Percentiles rank a stretch among this genome's conserved stretches.
These are phyloP conservation scores for Poeciliopsis prolifica DNA, from an alignment of 2,113 vertebrate species.

Conservation along the genomic window DNA sequence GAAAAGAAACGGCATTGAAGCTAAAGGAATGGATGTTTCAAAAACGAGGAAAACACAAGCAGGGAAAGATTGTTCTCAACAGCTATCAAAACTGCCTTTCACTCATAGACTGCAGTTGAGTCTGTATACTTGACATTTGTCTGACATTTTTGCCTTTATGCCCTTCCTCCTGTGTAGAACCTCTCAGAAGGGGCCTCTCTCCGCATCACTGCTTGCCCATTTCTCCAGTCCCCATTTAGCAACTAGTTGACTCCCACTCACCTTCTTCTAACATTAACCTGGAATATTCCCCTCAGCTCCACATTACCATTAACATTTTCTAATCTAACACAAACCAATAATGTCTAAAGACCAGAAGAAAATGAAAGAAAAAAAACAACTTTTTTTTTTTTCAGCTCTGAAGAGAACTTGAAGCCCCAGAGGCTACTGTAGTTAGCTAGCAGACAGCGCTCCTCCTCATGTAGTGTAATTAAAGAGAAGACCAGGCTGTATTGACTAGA, in stretches of 20 bases:
- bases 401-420: slow-evolving; percentile 49
- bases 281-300: slow-evolving; percentile 10
- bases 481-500: slow-evolving; percentile 77
- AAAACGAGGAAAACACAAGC: neutral
- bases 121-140: slow-evolving; percentile 83
- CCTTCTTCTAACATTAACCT: slow-evolving; percentile 38
- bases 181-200: slow-evolving; percentile 54
- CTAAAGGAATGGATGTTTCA: slow-evolving; percentile 14
- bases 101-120: slow-evolving; percentile 50
- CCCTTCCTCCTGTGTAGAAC: slow-evolving; percentile 39
- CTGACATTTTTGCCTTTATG: slow-evolving; percentile 79
- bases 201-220: slow-evolving; percentile 35
- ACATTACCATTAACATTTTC: slow-evolving; percentile 9
- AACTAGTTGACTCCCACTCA: slow-evolving; percentile 42
- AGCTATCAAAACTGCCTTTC: slow-evolving; percentile 26
- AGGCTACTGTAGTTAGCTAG: slow-evolving; percentile 55
- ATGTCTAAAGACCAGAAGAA: slow-evolving; percentile 44
- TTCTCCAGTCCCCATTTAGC: slow-evolving; percentile 44
- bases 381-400: slow-evolving; percentile 48
- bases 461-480: slow-evolving; percentile 83
- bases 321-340: slow-evolving; percentile 29
- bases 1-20: slow-evolving; percentile 10
- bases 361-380: slow-evolving; percentile 18
- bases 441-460: slow-evolving; percentile 69
- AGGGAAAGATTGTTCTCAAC: slow-evolving; percentile 6